A percentile compares a stretch with the other conserved stretches of the same genome.
These are phyloP conservation scores for Stictocephala bisonia DNA, from an alignment of 2,888 invertebrate genomes.

Conservation along the genomic window DNA sequence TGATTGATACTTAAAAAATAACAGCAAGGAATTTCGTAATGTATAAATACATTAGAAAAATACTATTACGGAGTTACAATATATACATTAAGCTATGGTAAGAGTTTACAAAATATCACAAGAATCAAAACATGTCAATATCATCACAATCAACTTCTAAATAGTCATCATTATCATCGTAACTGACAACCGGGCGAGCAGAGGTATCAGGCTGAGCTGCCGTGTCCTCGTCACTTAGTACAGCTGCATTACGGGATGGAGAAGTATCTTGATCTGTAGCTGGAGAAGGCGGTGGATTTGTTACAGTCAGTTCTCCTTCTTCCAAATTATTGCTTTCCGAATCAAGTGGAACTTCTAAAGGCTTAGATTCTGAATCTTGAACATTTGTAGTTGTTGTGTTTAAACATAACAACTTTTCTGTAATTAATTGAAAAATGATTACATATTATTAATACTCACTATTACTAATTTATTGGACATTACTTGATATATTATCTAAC, in stretches of 20 bases:
- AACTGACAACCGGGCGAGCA: slow-evolving; percentile 18
- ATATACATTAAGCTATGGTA: neutral
- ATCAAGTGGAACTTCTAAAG: neutral
- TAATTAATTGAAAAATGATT: too few species aligned
- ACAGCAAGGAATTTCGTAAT: slow-evolving; percentile 5
- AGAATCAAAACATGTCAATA: slow-evolving; percentile 45
- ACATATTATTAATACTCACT: too few species aligned
- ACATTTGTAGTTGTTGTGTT: too few species aligned
- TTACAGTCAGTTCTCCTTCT: slow-evolving; percentile 38
- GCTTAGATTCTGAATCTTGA: neutral
- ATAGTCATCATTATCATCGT: slow-evolving; percentile 34
- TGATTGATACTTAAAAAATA: too few species aligned
- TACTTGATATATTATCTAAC: too few species aligned
- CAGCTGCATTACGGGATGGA: slow-evolving; percentile 4
- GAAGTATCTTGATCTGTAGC: slow-evolving; percentile 47
- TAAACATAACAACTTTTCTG: slow-evolving; percentile 10
- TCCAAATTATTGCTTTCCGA: slow-evolving; percentile 27
- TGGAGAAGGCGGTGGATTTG: slow-evolving; percentile 49
- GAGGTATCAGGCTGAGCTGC: neutral
- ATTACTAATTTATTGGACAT: too few species aligned
- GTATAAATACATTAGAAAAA: slow-evolving; percentile 42
- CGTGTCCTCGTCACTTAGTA: slow-evolving; percentile 1
- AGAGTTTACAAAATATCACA: slow-evolving; percentile 14
- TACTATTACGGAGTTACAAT: slow-evolving; percentile 27
- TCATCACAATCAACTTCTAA: slow-evolving; percentile 30